A percentile compares a stretch with the other conserved stretches of the same genome.
Evolutionary conservation across 2,888 invertebrate genomes (phyloP).

Genomic region (Campaea margaritaria): DNA sequence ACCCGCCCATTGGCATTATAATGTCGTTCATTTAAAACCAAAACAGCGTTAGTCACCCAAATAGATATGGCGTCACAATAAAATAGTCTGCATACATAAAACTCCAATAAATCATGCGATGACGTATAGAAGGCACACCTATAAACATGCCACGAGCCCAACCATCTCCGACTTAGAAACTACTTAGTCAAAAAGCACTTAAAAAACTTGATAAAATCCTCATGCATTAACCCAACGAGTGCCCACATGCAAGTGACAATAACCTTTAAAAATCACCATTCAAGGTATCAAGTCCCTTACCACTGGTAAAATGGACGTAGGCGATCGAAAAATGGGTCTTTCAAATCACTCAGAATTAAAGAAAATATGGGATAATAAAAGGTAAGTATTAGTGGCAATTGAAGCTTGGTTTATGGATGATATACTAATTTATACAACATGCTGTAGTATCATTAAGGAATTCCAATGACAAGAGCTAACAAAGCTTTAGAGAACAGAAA

Average conservation of each 20-base stretch:
- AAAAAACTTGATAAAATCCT: slow-evolving; percentile 48
- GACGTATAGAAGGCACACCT: slow-evolving; percentile 49
- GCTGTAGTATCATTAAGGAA: slow-evolving; percentile 24
- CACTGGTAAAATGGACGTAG: slow-evolving; percentile 30
- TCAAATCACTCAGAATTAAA: slow-evolving; percentile 41
- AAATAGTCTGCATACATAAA: slow-evolving; percentile 45
- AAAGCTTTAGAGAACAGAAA: slow-evolving; percentile 6
- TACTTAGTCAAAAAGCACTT: slow-evolving; percentile 44
- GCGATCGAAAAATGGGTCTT: slow-evolving; percentile 38
- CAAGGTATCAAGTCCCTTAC: slow-evolving; percentile 38
- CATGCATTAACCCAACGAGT: slow-evolving; percentile 42
- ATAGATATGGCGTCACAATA: slow-evolving; percentile 42
- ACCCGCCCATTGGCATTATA: slow-evolving; percentile 34
- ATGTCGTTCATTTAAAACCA: slow-evolving; percentile 38
- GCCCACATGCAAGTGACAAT: slow-evolving; percentile 36
- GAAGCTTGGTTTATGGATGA: slow-evolving; percentile 37
- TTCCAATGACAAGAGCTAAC: slow-evolving; percentile 31
- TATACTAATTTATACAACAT: slow-evolving; percentile 31
- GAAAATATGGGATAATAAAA: slow-evolving; percentile 41
- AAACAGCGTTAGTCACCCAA: slow-evolving; percentile 46
- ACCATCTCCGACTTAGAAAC: slow-evolving; percentile 32
- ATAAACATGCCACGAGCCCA: slow-evolving; percentile 42
- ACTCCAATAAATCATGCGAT: slow-evolving; percentile 48
- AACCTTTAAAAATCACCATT: slow-evolving; percentile 33
- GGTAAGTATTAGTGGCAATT: slow-evolving; percentile 38